Percentiles rank a stretch among this genome's conserved stretches.
Conservation (phyloP, 2,797 vertebrate genomes). For the Crenichthys baileyi region DNA sequence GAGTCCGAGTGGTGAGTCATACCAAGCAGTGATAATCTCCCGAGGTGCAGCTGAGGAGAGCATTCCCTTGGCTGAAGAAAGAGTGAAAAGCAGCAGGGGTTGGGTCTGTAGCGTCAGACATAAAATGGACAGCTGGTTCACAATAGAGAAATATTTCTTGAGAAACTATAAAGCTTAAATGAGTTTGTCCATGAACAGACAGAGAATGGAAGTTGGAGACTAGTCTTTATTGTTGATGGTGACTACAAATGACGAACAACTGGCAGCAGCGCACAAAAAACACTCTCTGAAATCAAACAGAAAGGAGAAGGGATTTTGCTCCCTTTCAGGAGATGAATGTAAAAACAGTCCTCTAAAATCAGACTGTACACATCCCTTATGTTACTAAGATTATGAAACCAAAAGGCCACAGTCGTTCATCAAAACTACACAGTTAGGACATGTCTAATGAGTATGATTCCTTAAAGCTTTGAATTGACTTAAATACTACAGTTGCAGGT, state of each 20-base stretch:
- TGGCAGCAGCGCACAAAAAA: neutral
- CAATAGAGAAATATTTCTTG: neutral
- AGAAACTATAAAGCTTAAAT: neutral
- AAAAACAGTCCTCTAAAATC: constrained; percentile 9
- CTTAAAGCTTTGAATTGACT: neutral
- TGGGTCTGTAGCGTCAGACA: neutral
- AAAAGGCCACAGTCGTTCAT: constrained; percentile 6
- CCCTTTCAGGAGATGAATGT: neutral
- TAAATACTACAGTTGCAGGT: neutral
- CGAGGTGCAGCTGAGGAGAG: neutral
- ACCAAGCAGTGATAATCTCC: neutral
- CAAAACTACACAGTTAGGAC: neutral
- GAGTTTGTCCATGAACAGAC: neutral
- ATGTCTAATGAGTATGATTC: neutral
- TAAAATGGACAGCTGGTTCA: neutral
- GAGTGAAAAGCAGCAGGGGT: neutral
- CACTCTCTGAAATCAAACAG: constrained; percentile 1
- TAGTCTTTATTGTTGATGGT: neutral
- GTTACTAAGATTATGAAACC: neutral
- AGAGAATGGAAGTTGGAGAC: neutral
- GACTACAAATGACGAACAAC: neutral
- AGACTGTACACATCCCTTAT: neutral
- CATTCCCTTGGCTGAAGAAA: neutral
- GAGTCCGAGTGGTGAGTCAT: neutral
- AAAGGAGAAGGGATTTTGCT: neutral